A percentile compares a stretch with the other conserved stretches of the same genome.
Conservation (phyloP, 2,113 vertebrate genomes). For the Amphiprion ocellaris region DNA sequence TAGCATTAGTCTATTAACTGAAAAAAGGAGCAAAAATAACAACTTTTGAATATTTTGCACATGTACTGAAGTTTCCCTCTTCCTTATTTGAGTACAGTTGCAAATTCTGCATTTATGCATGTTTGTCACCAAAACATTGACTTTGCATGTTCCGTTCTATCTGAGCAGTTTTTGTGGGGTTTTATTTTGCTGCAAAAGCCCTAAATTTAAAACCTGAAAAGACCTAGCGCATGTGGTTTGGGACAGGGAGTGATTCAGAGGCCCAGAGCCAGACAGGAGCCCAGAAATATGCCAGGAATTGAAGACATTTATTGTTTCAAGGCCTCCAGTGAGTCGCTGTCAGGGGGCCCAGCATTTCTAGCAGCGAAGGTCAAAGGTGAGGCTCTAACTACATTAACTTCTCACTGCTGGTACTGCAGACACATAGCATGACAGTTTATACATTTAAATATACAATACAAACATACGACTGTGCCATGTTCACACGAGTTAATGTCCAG, state of each 20-base stretch:
- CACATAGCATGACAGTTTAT: not conserved
- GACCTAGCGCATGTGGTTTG: not conserved
- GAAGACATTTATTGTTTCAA: constrained; percentile 57
- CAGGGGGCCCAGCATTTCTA: constrained; percentile 15
- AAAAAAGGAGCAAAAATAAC: too few species aligned
- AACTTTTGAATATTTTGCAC: too few species aligned
- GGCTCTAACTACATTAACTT: not conserved
- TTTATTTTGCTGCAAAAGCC: not conserved
- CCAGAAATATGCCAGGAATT: constrained; percentile 55
- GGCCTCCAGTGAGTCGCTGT: constrained; percentile 25
- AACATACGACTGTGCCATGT: not conserved
- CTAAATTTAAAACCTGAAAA: not conserved
- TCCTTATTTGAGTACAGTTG: too few species aligned
- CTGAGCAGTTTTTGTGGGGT: not conserved
- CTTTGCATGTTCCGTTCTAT: not conserved
- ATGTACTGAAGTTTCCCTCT: too few species aligned
- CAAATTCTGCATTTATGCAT: not conserved
- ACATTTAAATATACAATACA: not conserved
- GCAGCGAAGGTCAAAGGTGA: constrained; percentile 29
- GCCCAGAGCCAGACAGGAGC: constrained; percentile 34
- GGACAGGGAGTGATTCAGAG: constrained; percentile 8
- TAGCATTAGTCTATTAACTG: too few species aligned
- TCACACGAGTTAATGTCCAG: not conserved
- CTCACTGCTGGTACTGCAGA: not conserved
- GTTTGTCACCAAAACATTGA: not conserved